A percentile compares a stretch with the other conserved stretches of the same genome.
Evolutionary conservation across 2,888 invertebrate genomes (phyloP).

Genomic region (Leucania comma): DNA sequence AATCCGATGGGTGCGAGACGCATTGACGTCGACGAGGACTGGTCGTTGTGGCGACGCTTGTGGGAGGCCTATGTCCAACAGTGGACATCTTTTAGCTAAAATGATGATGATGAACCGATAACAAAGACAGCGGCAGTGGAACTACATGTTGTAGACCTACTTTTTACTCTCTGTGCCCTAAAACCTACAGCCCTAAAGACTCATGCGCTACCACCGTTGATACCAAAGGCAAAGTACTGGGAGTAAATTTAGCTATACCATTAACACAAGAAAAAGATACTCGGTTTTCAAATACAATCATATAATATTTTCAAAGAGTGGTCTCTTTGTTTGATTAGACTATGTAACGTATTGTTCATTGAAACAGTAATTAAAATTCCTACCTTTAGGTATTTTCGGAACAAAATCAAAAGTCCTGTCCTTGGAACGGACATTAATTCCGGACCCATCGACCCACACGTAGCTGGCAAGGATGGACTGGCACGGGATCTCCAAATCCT

Average conservation of each 20-base stretch:
- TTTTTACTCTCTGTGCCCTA: no score
- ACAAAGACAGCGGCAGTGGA: no score
- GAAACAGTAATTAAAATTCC: neutral
- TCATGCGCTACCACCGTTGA: no score
- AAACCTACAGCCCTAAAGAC: no score
- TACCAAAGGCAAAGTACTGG: no score
- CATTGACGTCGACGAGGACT: no score
- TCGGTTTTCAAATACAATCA: neutral
- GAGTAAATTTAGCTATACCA: neutral
- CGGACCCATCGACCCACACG: constrained; percentile 95
- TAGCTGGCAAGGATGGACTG: constrained; percentile 92
- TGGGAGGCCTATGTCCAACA: no score
- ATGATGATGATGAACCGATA: no score
- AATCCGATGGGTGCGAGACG: no score
- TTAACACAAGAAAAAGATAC: neutral
- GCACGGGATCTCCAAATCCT: constrained; percentile 91
- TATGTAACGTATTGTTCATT: constrained; percentile 1
- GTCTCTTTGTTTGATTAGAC: neutral
- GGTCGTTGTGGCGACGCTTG: no score
- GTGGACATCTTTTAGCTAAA: no score
- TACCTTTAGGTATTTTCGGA: constrained; percentile 90
- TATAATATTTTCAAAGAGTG: neutral
- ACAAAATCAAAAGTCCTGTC: constrained; percentile 93
- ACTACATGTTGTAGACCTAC: no score
- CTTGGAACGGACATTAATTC: constrained; percentile 93